Evolutionary conservation across 1,140 invertebrate genomes (phyloP).

Genomic region (Pseudachorutes palmiensis): DNA sequence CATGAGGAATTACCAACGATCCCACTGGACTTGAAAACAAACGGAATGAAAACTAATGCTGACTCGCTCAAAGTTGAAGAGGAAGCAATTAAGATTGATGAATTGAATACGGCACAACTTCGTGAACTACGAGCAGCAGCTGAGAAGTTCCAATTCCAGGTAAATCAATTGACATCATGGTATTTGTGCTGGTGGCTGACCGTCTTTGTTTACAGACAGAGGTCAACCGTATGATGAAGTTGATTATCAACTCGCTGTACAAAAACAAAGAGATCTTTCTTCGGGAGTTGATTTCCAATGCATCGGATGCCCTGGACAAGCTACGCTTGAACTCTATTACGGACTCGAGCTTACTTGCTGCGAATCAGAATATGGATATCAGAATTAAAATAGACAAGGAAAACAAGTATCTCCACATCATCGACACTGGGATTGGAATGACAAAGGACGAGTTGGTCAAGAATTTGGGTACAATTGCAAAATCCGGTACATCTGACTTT

Average conservation of each 20-base stretch:
- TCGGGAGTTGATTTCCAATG: conserved; percentile 94
- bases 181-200: too few relatives aligned
- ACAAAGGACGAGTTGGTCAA: conserved; percentile 88
- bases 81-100: conserved; percentile 94
- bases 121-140: conserved; percentile 83
- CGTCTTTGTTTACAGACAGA: conserved; percentile 54
- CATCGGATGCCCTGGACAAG: conserved; percentile 91
- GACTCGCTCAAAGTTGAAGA: conserved; percentile 78
- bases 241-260: conserved; percentile 97
- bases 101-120: conserved; percentile 85
- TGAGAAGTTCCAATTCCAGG: conserved; percentile 87
- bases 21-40: conserved; percentile 53
- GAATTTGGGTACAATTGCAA: conserved; percentile 98
- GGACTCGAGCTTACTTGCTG: conserved; percentile 63
- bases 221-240: conserved; percentile 99
- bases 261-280: conserved; percentile 98
- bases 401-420: conserved; percentile 86
- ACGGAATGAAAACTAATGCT: conserved; percentile 73
- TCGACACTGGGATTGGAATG: conserved; percentile 97
- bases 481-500: conserved; percentile 98
- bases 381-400: conserved; percentile 96
- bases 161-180: conserved; percentile 3
- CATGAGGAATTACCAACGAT: conserved; percentile 22
- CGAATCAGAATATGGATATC: conserved; percentile 76
- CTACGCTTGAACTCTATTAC: conserved; percentile 88